Evolutionary conservation across 2,113 vertebrate species (phyloP).

Genomic region (Nerophis lumbriciformis): DNA sequence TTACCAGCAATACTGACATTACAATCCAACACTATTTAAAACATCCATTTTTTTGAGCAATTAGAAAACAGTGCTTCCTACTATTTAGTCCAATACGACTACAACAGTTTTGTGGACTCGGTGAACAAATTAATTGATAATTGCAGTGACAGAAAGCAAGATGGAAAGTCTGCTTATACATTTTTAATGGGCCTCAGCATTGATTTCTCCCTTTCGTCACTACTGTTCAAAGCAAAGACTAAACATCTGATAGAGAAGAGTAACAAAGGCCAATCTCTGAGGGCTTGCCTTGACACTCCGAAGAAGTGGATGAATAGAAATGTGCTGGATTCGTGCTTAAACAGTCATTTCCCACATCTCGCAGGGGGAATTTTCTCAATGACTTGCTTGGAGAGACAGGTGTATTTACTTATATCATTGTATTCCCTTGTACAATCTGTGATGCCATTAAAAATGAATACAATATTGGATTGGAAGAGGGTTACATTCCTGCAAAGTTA

Average conservation of each 20-base stretch:
- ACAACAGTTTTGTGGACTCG: neutral
- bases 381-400: slow-evolving; percentile 72
- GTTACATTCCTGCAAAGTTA: slow-evolving; percentile 50
- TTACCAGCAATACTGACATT: too few relatives aligned
- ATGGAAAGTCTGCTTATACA: neutral
- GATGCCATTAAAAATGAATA: slow-evolving; percentile 75
- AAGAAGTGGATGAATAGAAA: slow-evolving; percentile 51
- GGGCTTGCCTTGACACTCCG: slow-evolving; percentile 38
- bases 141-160: neutral
- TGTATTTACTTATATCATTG: slow-evolving; percentile 75
- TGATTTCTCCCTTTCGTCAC: neutral
- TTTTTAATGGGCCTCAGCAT: slow-evolving; percentile 2
- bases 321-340: slow-evolving; percentile 54
- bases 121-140: neutral
- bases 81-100: neutral
- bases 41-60: too few relatives aligned
- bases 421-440: slow-evolving; percentile 67
- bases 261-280: slow-evolving; percentile 32
- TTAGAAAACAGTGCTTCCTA: neutral
- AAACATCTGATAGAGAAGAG: slow-evolving; percentile 16
- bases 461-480: slow-evolving; percentile 58
- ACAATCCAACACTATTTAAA: too few relatives aligned
- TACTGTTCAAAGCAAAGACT: slow-evolving; percentile 4
- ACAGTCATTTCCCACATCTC: slow-evolving; percentile 58
- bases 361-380: slow-evolving; percentile 67